These are phyloP conservation scores for Cheilinus undulatus DNA, from an alignment of 2,113 vertebrate species.

Conservation along the genomic window DNA sequence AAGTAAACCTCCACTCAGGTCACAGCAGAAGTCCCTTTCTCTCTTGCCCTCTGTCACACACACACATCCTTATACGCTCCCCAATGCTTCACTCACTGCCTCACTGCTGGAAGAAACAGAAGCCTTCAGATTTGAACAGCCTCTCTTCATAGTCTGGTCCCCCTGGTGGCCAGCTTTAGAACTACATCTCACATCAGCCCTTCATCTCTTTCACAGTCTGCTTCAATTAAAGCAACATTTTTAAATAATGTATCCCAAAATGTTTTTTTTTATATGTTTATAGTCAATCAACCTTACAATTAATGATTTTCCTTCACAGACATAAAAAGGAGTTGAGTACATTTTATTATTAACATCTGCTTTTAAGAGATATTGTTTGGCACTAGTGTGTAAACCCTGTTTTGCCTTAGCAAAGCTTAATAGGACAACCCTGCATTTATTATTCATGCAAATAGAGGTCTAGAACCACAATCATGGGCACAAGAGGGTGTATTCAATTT, in stretches of 20 bases:
- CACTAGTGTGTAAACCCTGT: neutral
- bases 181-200: conserved; percentile 13
- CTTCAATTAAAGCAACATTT: neutral
- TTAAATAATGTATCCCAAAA: neutral
- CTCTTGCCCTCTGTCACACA: neutral
- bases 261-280: neutral
- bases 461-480: conserved; percentile 7
- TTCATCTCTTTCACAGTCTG: neutral
- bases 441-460: neutral
- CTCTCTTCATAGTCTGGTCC: conserved; percentile 46
- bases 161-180: conserved; percentile 67
- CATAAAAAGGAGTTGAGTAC: neutral
- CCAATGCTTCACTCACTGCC: neutral
- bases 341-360: neutral
- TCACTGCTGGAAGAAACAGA: conserved; percentile 4
- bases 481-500: neutral
- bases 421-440: too few relatives aligned
- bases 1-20: too few relatives aligned
- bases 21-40: neutral
- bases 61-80: neutral
- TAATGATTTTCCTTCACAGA: neutral
- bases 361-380: neutral
- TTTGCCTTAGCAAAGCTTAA: too few relatives aligned
- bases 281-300: neutral
- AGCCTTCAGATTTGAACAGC: conserved; percentile 11